Conservation (phyloP, 2,797 vertebrate genomes). For the Kryptopterus vitreolus region DNA sequence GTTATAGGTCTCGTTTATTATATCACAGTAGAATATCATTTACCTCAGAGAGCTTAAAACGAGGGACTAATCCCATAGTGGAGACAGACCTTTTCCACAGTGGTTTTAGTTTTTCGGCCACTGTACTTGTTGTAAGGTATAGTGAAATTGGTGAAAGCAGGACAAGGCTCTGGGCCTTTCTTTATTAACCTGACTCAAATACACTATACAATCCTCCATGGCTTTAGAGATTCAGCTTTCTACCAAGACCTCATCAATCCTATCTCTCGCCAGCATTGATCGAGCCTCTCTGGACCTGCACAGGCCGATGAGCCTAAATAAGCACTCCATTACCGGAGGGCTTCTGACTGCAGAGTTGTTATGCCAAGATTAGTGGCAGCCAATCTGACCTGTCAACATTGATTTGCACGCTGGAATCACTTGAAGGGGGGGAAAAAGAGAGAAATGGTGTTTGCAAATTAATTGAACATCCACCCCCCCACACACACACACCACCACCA, state of each 20-base stretch:
- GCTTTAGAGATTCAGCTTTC: slow-evolving; percentile 50
- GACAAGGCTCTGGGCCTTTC: slow-evolving; percentile 44
- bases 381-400: slow-evolving; percentile 78
- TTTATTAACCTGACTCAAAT: slow-evolving; percentile 47
- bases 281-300: slow-evolving; percentile 78
- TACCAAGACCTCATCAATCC: slow-evolving; percentile 66
- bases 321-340: slow-evolving; percentile 80
- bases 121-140: slow-evolving; percentile 38
- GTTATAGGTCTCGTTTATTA: neutral
- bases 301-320: slow-evolving; percentile 80
- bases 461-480: slow-evolving; percentile 68
- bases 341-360: slow-evolving; percentile 76
- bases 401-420: slow-evolving; percentile 80
- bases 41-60: slow-evolving; percentile 10
- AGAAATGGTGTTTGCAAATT: slow-evolving; percentile 75
- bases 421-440: slow-evolving; percentile 64
- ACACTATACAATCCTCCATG: slow-evolving; percentile 31
- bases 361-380: slow-evolving; percentile 78
- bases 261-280: slow-evolving; percentile 80
- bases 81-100: neutral
- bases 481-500: slow-evolving; percentile 40
- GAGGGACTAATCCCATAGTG: slow-evolving; percentile 28
- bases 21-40: slow-evolving; percentile 14
- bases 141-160: slow-evolving; percentile 42
- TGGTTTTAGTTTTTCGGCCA: slow-evolving; percentile 30